Conservation (phyloP, 2,888 invertebrate genomes). For the Nasonia oneida region DNA sequence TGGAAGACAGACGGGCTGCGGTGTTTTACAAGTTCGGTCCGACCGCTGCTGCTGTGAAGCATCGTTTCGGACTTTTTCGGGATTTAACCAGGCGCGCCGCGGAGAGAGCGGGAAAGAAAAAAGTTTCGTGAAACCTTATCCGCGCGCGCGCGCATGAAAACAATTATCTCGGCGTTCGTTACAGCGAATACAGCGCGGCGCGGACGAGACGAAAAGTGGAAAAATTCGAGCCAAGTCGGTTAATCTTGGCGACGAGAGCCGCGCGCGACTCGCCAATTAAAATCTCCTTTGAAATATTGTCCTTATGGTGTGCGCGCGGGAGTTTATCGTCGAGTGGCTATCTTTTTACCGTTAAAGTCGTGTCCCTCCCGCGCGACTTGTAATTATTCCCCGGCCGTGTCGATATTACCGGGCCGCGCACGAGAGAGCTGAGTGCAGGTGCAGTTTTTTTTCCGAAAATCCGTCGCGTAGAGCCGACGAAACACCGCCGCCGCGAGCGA, state of each 20-base stretch:
- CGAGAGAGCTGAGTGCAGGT: slow-evolving; percentile 50
- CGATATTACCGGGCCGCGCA: slow-evolving; percentile 63
- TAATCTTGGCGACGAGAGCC: slow-evolving; percentile 32
- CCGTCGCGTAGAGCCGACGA: not conserved
- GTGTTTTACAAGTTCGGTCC: slow-evolving; percentile 4
- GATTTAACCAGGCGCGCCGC: not conserved
- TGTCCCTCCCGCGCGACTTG: slow-evolving; percentile 67
- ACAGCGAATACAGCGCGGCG: not conserved
- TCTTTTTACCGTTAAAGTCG: slow-evolving; percentile 68
- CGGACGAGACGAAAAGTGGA: slow-evolving; percentile 22
- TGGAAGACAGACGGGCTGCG: slow-evolving; percentile 22
- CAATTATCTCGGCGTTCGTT: slow-evolving; percentile 8
- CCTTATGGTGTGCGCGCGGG: slow-evolving; percentile 27
- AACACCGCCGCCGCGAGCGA: slow-evolving; percentile 67
- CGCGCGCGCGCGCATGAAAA: not conserved
- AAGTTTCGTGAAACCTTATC: slow-evolving; percentile 3
- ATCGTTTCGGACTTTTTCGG: slow-evolving; percentile 8
- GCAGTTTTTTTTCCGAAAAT: not conserved
- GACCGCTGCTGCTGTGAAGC: slow-evolving; percentile 4
- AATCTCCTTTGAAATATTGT: slow-evolving; percentile 62
- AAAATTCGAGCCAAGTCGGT: slow-evolving; percentile 41
- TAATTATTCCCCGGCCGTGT: slow-evolving; percentile 75
- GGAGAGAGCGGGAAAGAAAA: not conserved
- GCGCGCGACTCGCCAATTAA: slow-evolving; percentile 57
- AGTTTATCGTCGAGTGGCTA: slow-evolving; percentile 54